Base-by-base conservation (phyloP, 1,140 invertebrate genomes). In the Drosophila oshimai region DNA sequence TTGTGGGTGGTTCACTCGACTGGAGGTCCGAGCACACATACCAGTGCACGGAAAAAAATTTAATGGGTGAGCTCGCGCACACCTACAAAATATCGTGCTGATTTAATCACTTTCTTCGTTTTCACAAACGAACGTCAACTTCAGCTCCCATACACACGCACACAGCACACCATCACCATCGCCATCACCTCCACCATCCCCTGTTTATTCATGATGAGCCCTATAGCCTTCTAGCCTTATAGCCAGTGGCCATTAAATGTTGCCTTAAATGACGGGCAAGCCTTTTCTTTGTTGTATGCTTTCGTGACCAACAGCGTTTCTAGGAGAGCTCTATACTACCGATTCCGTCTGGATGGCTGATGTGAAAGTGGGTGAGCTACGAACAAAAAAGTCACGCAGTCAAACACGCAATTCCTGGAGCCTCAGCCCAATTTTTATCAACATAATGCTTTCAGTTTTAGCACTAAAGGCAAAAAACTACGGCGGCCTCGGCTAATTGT, bases 11-110 rank as follows among this genome's bases (percentile, higher is more conserved):
- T n/a, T n/a, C n/a, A n/a, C n/a, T n/a, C n/a, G n/a, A n/a, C n/a
- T n/a, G n/a, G n/a, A n/a, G n/a, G 36, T 39, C 36, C 36, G 9
- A n/a, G 36, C 41, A 70, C 29, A 58, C 36, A 71, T 37, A 45
- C 26, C 18, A 54, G 39, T 67, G 36, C 55, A 49, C 45, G 18
- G 24, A 41, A 28, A 71, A 15, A 79, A 79, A 86, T 75, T 74
- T 80, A 86, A 84, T 86, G 71, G 81, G 76, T 86, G 81, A 86
- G 62, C 72, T 75, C 53, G 78, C 62, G 39, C 80, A 84, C 80
- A 86, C 80, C 81, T 86, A 86, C 81, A 86, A 86, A 87, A 87
- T 87, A 86, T 86, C 80, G 80, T 86, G 80, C 80, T 86, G 80
- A 86, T 86, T 86, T 86, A 86, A 86, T 86, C 80, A 86, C 80